A percentile compares a stretch with the other conserved stretches of the same genome.
These are phyloP conservation scores for Podargus strigoides DNA, from an alignment of 2,797 vertebrate species.

Conservation along the genomic window DNA sequence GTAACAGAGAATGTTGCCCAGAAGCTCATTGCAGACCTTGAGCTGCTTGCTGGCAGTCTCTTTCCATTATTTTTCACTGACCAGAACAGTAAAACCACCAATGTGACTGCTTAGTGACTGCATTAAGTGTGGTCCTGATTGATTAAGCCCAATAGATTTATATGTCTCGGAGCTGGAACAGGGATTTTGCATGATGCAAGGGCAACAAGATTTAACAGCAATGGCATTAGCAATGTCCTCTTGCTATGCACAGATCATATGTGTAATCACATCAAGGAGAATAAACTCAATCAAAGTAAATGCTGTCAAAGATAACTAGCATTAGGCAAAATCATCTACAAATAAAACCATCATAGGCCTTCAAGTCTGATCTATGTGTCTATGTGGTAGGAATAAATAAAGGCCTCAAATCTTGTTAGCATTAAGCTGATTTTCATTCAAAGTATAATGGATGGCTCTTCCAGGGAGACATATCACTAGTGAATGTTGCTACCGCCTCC, in stretches of 20 bases:
- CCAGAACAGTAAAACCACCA: neutral
- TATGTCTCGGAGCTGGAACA: neutral
- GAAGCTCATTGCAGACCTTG: neutral
- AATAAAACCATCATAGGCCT: neutral
- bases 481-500: neutral
- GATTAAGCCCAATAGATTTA: neutral
- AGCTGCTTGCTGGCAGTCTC: neutral
- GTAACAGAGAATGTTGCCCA: neutral
- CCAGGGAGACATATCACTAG: neutral
- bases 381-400: neutral
- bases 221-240: neutral
- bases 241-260: neutral
- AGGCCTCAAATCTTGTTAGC: neutral
- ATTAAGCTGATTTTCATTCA: neutral
- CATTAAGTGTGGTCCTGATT: neutral
- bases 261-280: neutral
- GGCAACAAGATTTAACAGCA: neutral
- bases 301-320: neutral
- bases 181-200: neutral
- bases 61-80: neutral
- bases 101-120: neutral
- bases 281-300: slow-evolving; percentile 7
- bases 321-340: neutral
- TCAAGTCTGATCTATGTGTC: neutral
- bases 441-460: neutral